A percentile compares a stretch with the other conserved stretches of the same genome.
phyloP scores from a whole-genome alignment of 1,140 invertebrate genomes.

The Aphaenogaster ashmeadi region DNA sequence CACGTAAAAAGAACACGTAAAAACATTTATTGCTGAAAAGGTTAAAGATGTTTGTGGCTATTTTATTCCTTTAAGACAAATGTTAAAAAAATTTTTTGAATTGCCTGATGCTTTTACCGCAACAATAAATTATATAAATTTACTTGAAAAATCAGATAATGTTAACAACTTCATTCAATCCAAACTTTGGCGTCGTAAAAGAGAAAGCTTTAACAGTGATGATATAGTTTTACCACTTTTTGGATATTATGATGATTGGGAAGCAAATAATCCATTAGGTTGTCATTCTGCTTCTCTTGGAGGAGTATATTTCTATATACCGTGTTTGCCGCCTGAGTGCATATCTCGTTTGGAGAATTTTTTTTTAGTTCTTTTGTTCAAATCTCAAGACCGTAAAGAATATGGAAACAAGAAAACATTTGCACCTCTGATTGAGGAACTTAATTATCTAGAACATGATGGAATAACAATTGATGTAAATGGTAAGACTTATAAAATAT shows the following conservation, averaged over 20 bases:
- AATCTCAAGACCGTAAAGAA: not conserved
- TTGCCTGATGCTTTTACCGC: no score
- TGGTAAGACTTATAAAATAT: constrained; percentile 7
- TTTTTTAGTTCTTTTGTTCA: constrained; percentile 20
- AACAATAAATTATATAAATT: not conserved
- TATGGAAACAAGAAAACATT: constrained; percentile 39
- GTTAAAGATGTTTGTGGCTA: no score
- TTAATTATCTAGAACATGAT: not conserved
- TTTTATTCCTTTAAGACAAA: no score
- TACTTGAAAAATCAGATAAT: not conserved
- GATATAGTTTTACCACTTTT: constrained; percentile 9
- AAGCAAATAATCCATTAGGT: constrained; percentile 6
- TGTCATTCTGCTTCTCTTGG: constrained; percentile 1
- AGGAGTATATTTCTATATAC: constrained; percentile 14
- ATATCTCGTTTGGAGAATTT: constrained; percentile 17
- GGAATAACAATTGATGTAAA: constrained; percentile 30
- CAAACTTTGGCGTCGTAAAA: not conserved
- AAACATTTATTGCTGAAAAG: no score
- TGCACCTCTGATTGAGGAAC: constrained; percentile 19
- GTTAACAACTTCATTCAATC: not conserved
- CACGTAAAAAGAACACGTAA: no score
- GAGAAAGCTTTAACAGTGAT: not conserved
- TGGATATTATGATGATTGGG: constrained; percentile 9
- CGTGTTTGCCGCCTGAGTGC: constrained; percentile 21
- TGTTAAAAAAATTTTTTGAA: no score